Percentiles rank a stretch among this genome's conserved stretches.
phyloP scores from a whole-genome alignment of 2,888 invertebrate species.

The Noctuana brunneofusca region DNA sequence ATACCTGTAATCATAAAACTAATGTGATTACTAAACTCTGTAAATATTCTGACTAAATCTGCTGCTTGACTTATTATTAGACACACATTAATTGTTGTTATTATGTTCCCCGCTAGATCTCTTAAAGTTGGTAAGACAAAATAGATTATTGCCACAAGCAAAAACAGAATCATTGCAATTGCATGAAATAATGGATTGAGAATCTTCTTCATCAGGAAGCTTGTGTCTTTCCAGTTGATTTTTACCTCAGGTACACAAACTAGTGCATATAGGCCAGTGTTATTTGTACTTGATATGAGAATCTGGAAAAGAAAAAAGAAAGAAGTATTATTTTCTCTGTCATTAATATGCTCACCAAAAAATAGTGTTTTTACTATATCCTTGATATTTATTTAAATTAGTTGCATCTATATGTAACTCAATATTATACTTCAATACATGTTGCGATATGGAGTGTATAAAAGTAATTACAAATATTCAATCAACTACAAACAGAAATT shows the following conservation, averaged over 20 bases:
- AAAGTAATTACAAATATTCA: too few relatives aligned
- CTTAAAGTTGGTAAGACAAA: constrained; percentile 92
- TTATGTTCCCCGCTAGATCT: constrained; percentile 92
- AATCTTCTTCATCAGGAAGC: constrained; percentile 88
- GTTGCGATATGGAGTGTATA: too few relatives aligned
- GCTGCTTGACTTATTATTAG: constrained; percentile 90
- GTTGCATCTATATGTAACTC: too few relatives aligned
- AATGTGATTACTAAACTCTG: constrained; percentile 90
- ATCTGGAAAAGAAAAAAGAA: constrained; percentile 79
- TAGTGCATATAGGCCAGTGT: constrained; percentile 86
- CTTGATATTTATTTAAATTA: too few relatives aligned
- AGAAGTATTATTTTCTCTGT: too few relatives aligned
- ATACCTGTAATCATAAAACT: constrained; percentile 91
- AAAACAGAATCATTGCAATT: constrained; percentile 86
- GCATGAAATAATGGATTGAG: constrained; percentile 90
- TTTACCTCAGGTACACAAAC: constrained; percentile 89
- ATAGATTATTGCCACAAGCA: constrained; percentile 90
- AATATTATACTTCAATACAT: too few relatives aligned
- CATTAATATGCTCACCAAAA: too few relatives aligned
- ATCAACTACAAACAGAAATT: too few relatives aligned
- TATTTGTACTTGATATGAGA: constrained; percentile 73
- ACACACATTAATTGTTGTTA: constrained; percentile 91
- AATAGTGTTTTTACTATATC: too few relatives aligned
- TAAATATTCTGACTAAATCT: constrained; percentile 90
- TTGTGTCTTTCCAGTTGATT: constrained; percentile 88